These are phyloP conservation scores for Chaetorhynchus papuensis DNA, from an alignment of 2,113 vertebrate genomes.

Conservation along the genomic window DNA sequence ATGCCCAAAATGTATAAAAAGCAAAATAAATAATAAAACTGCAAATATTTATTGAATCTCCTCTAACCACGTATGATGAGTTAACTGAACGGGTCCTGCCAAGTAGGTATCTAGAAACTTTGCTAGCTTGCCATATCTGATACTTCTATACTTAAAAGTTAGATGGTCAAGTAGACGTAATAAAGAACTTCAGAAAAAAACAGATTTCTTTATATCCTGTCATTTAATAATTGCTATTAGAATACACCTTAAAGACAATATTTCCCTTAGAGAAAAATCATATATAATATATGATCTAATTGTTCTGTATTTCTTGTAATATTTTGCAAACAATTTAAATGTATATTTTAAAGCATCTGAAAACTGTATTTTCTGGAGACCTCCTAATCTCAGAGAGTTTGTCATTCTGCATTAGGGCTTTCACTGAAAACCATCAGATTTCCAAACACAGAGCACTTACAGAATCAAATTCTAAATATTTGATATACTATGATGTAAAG, in stretches of 20 bases:
- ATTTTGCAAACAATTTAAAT: conserved; percentile 11
- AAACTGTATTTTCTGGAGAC: background rate
- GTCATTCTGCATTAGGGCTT: background rate
- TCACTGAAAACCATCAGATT: background rate
- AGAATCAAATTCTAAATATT: conserved; percentile 18
- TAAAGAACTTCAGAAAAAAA: background rate
- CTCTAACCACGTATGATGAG: background rate
- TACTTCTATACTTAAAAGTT: background rate
- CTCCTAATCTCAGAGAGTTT: background rate
- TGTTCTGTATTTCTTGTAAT: background rate
- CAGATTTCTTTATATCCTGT: background rate
- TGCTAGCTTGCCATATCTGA: background rate
- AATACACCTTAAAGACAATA: background rate
- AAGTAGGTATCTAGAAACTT: background rate
- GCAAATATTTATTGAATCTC: background rate
- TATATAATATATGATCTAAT: background rate
- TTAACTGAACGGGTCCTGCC: background rate
- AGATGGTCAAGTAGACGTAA: background rate
- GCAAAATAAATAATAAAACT: background rate
- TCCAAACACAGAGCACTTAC: background rate
- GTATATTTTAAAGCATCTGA: background rate
- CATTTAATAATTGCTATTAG: background rate
- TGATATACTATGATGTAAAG: background rate
- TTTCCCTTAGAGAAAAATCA: background rate
- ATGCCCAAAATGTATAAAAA: background rate